Evolutionary conservation across 2,888 invertebrate species (phyloP).

Genomic region (Agrochola circellaris): DNA sequence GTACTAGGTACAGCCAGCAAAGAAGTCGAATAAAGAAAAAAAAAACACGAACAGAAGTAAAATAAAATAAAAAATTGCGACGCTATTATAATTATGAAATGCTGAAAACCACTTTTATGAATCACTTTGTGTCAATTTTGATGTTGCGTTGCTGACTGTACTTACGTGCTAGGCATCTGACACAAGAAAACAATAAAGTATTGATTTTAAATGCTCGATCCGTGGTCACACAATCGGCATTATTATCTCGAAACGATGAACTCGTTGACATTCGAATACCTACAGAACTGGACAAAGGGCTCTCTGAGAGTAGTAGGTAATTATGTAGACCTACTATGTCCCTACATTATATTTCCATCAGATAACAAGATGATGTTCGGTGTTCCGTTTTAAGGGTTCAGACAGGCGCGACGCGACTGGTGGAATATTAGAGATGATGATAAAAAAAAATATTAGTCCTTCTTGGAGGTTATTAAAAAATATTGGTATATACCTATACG

Average conservation of each 20-base stretch:
- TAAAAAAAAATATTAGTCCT: no score
- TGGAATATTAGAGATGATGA: no score
- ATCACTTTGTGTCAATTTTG: neutral
- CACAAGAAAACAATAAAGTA: neutral
- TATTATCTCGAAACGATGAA: constrained; percentile 1
- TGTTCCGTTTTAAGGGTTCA: no score
- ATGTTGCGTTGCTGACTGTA: neutral
- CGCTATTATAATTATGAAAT: neutral
- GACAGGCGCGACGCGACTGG: no score
- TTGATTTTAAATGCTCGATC: neutral
- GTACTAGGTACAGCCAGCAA: neutral
- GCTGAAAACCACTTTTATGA: neutral
- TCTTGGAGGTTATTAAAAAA: no score
- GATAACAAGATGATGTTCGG: no score
- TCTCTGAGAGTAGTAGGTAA: neutral
- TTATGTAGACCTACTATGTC: neutral
- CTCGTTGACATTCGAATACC: neutral
- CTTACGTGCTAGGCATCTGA: neutral
- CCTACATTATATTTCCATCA: neutral
- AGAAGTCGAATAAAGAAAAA: neutral
- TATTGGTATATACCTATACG: no score
- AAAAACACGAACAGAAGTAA: neutral
- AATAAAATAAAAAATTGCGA: neutral
- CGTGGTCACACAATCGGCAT: neutral
- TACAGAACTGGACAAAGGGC: constrained; percentile 1